Percentiles rank a stretch among this genome's conserved stretches.
Evolutionary conservation across 2,797 vertebrate genomes (phyloP).

Genomic region (Halcyon chelicuti): DNA sequence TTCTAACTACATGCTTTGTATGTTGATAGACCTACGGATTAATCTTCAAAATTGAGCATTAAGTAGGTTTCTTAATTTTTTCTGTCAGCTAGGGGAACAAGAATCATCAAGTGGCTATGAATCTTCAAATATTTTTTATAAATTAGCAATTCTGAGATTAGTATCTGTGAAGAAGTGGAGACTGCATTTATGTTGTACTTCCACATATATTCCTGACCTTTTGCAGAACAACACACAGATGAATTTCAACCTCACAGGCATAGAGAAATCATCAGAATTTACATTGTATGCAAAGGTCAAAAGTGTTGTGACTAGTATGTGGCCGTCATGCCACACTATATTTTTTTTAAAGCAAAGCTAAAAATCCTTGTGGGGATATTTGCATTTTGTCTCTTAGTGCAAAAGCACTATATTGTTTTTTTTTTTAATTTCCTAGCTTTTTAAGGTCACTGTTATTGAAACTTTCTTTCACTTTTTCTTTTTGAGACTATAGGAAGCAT

Average conservation of each 20-base stretch:
- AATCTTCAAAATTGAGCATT: not conserved
- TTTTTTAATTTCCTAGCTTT: not conserved
- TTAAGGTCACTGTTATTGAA: not conserved
- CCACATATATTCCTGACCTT: not conserved
- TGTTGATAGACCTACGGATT: not conserved
- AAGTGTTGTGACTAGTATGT: not conserved
- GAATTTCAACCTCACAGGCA: not conserved
- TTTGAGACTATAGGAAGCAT: not conserved
- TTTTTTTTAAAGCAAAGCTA: not conserved
- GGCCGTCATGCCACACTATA: not conserved
- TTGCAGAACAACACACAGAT: not conserved
- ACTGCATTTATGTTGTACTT: not conserved
- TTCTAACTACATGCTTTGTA: not conserved
- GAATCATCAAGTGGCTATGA: not conserved
- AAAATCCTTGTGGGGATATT: not conserved
- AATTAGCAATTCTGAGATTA: slow-evolving; percentile 14
- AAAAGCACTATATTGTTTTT: not conserved
- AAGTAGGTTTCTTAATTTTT: slow-evolving; percentile 5
- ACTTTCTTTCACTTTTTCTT: not conserved
- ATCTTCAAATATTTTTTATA: slow-evolving; percentile 17
- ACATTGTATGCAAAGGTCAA: not conserved
- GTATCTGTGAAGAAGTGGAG: not conserved
- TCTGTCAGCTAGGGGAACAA: not conserved
- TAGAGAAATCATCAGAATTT: not conserved
- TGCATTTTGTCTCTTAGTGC: not conserved